Evolutionary conservation across 2,888 invertebrate species (phyloP).

Genomic region (Andricus curvator): DNA sequence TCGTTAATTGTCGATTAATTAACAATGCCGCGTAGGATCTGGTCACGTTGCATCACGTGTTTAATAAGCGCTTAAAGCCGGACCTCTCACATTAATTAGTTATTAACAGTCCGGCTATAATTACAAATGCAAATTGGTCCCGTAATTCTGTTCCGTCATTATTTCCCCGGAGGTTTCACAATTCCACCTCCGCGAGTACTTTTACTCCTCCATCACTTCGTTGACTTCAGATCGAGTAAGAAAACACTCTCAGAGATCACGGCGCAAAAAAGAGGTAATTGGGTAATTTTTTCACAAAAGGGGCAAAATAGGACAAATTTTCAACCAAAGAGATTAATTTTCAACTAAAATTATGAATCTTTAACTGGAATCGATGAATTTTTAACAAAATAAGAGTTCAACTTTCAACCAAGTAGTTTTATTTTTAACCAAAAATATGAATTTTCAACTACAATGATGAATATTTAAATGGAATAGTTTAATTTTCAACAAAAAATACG

Average conservation of each 20-base stretch:
- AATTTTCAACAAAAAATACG: too few relatives aligned
- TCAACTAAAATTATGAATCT: too few relatives aligned
- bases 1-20: conserved; percentile 70
- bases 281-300: too few relatives aligned
- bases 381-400: too few relatives aligned
- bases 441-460: too few relatives aligned
- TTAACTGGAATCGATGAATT: too few relatives aligned
- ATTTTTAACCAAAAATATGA: too few relatives aligned
- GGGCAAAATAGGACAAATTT: too few relatives aligned
- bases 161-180: conserved; percentile 63
- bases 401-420: too few relatives aligned
- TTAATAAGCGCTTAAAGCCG: conserved; percentile 51
- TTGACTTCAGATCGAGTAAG: not conserved
- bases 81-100: conserved; percentile 70
- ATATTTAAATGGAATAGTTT: too few relatives aligned
- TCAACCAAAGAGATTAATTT: too few relatives aligned
- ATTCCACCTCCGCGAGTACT: conserved; percentile 55
- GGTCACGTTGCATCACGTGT: conserved; percentile 64
- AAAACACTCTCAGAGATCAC: not conserved
- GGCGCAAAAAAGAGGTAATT: too few relatives aligned
- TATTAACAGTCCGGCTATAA: conserved; percentile 69
- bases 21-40: conserved; percentile 57
- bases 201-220: conserved; percentile 52
- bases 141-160: conserved; percentile 64
- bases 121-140: conserved; percentile 73